Evolutionary conservation across 2,113 vertebrate genomes (phyloP).

Genomic region (Lampris incognitus): DNA sequence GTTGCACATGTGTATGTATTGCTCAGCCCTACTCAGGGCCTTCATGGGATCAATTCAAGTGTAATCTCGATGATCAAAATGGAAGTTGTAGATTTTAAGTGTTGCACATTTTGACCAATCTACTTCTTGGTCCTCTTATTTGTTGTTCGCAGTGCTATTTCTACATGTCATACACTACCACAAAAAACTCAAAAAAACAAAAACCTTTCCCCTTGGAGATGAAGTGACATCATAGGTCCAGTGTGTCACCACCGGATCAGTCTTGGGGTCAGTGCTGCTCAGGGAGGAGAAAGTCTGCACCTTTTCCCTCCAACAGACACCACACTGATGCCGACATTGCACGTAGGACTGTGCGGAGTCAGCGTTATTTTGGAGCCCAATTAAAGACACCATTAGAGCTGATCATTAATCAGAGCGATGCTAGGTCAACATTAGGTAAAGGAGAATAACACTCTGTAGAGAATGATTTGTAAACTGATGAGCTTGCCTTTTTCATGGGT

Average conservation of each 20-base stretch:
- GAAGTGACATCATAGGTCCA: slow-evolving; percentile 2
- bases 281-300: slow-evolving; percentile 24
- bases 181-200: too few species aligned
- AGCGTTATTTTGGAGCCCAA: slow-evolving; percentile 62
- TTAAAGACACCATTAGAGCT: slow-evolving; percentile 55
- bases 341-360: slow-evolving; percentile 54
- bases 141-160: too few species aligned
- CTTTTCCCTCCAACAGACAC: slow-evolving; percentile 40
- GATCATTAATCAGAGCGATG: slow-evolving; percentile 38
- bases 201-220: too few species aligned
- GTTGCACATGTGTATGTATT: too few species aligned
- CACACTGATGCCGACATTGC: slow-evolving; percentile 29
- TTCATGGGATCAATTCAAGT: too few species aligned
- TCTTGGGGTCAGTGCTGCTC: slow-evolving; percentile 29
- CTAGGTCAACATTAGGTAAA: slow-evolving; percentile 10
- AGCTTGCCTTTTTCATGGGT: not conserved
- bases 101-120: too few species aligned
- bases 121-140: too few species aligned
- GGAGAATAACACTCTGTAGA: slow-evolving; percentile 4
- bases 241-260: not conserved
- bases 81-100: too few species aligned
- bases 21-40: too few species aligned
- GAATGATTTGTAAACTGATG: not conserved
- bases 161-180: too few species aligned
- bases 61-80: too few species aligned